Conservation (phyloP, 2,797 vertebrate species). For the Labeo calbasu region DNA sequence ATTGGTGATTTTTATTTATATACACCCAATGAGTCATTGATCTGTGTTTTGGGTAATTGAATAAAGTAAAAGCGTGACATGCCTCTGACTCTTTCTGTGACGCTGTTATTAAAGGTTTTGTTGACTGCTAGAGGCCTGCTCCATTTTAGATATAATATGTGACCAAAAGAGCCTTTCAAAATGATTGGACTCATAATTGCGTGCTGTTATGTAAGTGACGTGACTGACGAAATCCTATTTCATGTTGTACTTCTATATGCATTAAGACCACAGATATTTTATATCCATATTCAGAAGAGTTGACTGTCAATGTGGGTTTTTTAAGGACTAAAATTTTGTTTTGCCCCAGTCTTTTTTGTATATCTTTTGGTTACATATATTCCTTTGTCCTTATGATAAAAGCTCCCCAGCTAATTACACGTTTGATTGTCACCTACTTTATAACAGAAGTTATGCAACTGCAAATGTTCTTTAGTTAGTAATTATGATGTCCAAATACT, state of each 20-base stretch:
- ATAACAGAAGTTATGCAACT: background rate
- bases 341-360: background rate
- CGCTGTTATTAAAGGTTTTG: background rate
- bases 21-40: slow-evolving; percentile 21
- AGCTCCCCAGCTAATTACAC: background rate
- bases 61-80: slow-evolving; percentile 33
- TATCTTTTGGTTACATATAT: background rate
- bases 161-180: slow-evolving; percentile 12
- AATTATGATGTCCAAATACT: slow-evolving; percentile 4
- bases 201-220: background rate
- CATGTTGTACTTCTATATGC: background rate
- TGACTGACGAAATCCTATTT: background rate
- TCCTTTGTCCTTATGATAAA: background rate
- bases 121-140: background rate
- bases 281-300: background rate
- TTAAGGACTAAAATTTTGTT: background rate
- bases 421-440: background rate
- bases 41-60: slow-evolving; percentile 21
- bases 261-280: background rate
- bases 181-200: background rate
- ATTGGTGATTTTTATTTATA: slow-evolving; percentile 38
- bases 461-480: background rate
- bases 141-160: background rate
- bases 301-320: background rate
- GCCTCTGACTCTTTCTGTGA: background rate